Evolutionary conservation across 2,797 vertebrate genomes (phyloP).

Genomic region (Sebastes baramenuke): DNA sequence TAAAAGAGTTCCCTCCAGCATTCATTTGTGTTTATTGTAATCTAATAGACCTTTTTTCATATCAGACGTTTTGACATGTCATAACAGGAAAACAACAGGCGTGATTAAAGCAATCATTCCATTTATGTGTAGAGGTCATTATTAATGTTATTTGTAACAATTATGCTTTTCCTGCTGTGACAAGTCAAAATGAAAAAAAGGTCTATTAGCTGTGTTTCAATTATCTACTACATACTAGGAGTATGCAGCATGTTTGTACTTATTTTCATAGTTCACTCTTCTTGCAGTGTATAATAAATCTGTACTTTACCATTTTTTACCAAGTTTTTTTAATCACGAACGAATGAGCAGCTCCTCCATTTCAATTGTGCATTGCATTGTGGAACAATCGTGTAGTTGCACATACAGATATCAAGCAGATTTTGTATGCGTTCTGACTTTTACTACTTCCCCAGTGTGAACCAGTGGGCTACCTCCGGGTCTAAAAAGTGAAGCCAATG

Average conservation of each 20-base stretch:
- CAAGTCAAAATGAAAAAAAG: background rate
- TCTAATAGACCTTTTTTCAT: background rate
- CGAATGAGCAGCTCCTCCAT: too few relatives aligned
- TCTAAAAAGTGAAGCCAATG: too few relatives aligned
- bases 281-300: fast-evolving
- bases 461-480: too few relatives aligned
- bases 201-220: background rate
- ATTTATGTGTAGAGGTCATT: background rate
- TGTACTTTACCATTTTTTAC: background rate
- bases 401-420: too few relatives aligned
- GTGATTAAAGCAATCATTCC: background rate
- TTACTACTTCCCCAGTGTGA: background rate
- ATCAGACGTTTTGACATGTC: background rate
- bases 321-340: too few relatives aligned
- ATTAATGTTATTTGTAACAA: too few relatives aligned
- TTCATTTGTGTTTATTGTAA: background rate
- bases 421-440: too few relatives aligned
- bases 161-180: too few relatives aligned
- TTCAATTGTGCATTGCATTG: background rate
- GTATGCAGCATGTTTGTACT: background rate
- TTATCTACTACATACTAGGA: background rate
- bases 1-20: background rate
- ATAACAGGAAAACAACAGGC: background rate
- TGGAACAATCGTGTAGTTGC: background rate
- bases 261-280: background rate